Evolutionary conservation across 2,888 invertebrate species (phyloP).

Genomic region (Gortyna flavago): DNA sequence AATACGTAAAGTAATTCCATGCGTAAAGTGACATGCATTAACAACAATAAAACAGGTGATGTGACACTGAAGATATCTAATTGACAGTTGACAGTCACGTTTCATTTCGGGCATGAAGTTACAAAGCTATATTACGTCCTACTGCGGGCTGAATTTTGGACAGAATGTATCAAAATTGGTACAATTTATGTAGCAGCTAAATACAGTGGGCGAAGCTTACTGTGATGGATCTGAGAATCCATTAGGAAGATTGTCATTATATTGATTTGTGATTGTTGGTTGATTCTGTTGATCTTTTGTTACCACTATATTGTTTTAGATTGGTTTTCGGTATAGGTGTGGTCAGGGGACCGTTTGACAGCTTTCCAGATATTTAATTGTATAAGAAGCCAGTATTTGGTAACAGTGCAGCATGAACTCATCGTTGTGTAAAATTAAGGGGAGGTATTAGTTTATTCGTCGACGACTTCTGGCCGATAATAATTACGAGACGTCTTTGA

Average conservation of each 20-base stretch:
- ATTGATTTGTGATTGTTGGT: too few species aligned
- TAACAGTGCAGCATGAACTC: background rate
- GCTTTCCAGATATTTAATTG: background rate
- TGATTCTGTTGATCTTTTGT: background rate
- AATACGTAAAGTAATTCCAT: slow-evolving; percentile 6
- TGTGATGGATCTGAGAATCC: slow-evolving; percentile 70
- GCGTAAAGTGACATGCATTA: slow-evolving; percentile 32
- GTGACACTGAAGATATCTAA: slow-evolving; percentile 32
- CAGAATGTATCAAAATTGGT: slow-evolving; percentile 45
- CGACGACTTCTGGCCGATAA: background rate
- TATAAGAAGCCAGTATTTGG: background rate
- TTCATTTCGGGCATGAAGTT: slow-evolving; percentile 1
- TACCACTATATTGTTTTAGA: slow-evolving; percentile 33
- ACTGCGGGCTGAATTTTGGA: slow-evolving; percentile 37
- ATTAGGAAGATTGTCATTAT: slow-evolving; percentile 68
- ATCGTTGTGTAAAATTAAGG: background rate
- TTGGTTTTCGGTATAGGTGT: slow-evolving; percentile 30
- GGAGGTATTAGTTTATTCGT: background rate
- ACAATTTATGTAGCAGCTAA: slow-evolving; percentile 60
- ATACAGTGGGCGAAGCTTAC: slow-evolving; percentile 64
- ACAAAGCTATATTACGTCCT: slow-evolving; percentile 25
- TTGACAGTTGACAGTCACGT: slow-evolving; percentile 40
- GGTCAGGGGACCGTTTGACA: background rate
- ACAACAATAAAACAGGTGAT: slow-evolving; percentile 23
- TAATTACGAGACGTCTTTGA: background rate